Conservation (phyloP, 2,113 vertebrate genomes). For the Solenodon paradoxus region DNA sequence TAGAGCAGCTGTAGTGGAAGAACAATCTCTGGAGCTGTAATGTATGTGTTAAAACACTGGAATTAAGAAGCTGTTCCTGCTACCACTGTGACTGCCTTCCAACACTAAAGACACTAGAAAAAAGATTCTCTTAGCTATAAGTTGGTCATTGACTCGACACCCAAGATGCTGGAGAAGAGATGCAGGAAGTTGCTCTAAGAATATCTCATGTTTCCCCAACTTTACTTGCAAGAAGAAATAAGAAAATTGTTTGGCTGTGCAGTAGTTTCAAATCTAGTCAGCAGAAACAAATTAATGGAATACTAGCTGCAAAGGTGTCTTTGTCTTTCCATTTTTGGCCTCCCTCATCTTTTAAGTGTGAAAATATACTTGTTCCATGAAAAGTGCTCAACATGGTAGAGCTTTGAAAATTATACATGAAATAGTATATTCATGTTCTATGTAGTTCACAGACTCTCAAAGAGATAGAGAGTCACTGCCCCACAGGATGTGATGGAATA, state of each 20-base stretch:
- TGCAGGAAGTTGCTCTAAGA: neutral
- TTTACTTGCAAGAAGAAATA: neutral
- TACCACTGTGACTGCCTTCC: neutral
- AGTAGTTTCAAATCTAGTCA: neutral
- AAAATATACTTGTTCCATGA: neutral
- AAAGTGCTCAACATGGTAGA: neutral
- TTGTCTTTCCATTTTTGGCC: neutral
- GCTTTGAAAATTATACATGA: neutral
- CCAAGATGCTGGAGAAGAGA: neutral
- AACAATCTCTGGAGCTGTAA: neutral
- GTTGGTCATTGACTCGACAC: neutral
- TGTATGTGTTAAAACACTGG: neutral
- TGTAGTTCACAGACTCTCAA: neutral
- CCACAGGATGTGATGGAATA: neutral
- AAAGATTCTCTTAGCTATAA: neutral
- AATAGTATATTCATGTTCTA: neutral
- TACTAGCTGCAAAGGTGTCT: neutral
- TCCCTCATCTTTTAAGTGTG: neutral
- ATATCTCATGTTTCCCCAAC: neutral
- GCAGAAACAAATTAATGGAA: neutral
- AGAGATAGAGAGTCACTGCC: neutral
- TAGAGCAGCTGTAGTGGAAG: neutral
- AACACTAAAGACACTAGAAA: neutral
- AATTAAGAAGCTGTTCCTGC: neutral
- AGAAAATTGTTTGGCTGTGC: neutral